Evolutionary conservation across 2,113 vertebrate genomes (phyloP).

Genomic region (Albula glossodonta): DNA sequence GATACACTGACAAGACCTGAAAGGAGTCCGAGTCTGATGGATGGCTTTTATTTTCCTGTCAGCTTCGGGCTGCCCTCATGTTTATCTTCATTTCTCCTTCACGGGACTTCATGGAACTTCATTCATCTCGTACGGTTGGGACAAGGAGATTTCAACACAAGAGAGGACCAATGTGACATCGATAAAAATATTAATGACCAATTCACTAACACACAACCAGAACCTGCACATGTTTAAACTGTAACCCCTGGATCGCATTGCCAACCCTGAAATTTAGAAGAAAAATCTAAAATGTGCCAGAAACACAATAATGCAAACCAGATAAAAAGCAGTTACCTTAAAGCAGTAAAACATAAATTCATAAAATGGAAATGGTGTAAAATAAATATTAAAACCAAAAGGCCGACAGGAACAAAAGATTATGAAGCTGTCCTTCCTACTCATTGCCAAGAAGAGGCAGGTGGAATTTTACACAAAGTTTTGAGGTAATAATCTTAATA

Average conservation of each 20-base stretch:
- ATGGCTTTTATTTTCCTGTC: slow-evolving; percentile 74
- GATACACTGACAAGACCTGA: slow-evolving; percentile 58
- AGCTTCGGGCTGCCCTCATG: slow-evolving; percentile 60
- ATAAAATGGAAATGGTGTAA: not conserved
- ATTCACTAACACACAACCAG: not conserved
- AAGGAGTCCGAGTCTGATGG: slow-evolving; percentile 64
- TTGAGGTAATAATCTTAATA: not conserved
- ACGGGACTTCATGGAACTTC: slow-evolving; percentile 60
- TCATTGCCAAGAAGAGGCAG: not conserved
- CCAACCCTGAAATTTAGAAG: not conserved
- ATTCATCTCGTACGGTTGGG: slow-evolving; percentile 53
- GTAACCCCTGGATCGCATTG: not conserved
- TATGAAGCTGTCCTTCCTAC: not conserved
- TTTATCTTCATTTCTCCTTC: slow-evolving; percentile 69
- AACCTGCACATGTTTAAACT: not conserved
- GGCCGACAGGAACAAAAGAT: not conserved
- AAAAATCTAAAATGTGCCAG: not conserved
- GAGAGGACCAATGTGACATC: not conserved
- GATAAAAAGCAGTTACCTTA: not conserved
- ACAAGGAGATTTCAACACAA: slow-evolving; percentile 29
- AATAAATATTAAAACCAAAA: not conserved
- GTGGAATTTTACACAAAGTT: not conserved
- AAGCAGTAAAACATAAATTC: not conserved
- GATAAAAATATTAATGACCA: not conserved
- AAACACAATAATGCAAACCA: not conserved